Base-by-base conservation (phyloP, 2,888 invertebrate genomes). In the Xestia xanthographa region DNA sequence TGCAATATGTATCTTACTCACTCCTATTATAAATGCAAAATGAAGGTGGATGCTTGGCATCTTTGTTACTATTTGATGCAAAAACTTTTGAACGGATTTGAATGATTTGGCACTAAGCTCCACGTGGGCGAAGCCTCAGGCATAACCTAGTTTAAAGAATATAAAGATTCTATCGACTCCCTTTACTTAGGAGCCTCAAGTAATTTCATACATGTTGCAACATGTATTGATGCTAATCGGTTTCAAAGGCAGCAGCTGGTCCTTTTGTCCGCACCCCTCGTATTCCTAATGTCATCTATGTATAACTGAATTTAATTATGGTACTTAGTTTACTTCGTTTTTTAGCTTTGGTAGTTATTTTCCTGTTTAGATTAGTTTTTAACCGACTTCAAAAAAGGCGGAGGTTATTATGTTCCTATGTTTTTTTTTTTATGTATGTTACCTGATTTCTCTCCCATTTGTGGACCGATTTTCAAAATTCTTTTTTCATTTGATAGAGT, bases 231-330 rank as follows among this genome's bases (percentile, higher is more conserved):
- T 92, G 90, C 89, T 92, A 92, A 94, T 93, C 92, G 91, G 87
- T 89, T 88, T 83, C 85, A 87, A 89, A 87, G 88, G 90, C 82
- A 90, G 91, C 94, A 94, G 93, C 93, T 94, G 87, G 93, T 87
- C 89, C 89, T 85, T 91, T 91, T 91, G 90, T 92, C 88, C 85
- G 89, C 84, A 84, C 89, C 89, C 89, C 79, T 88, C 86, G 83
- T 53, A 65, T 76, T 81, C 81, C 87, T 89, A 89, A 89, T 88
- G 89, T 87, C 88, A 84, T 87, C 88, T 88, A 87, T 87, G 88
- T 87, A 87, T 83, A 82, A 83, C 80, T 87, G 82, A 86, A 83
- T 85, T 82, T 80, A 82, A 88, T 85, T 86, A 85, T 79, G 67
- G 66, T 72, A 75, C 60, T 84, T 68, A 75, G 70, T 77, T 79